A percentile compares a stretch with the other conserved stretches of the same genome.
phyloP scores from a whole-genome alignment of 2,113 vertebrate species.

The Tursiops truncatus region DNA sequence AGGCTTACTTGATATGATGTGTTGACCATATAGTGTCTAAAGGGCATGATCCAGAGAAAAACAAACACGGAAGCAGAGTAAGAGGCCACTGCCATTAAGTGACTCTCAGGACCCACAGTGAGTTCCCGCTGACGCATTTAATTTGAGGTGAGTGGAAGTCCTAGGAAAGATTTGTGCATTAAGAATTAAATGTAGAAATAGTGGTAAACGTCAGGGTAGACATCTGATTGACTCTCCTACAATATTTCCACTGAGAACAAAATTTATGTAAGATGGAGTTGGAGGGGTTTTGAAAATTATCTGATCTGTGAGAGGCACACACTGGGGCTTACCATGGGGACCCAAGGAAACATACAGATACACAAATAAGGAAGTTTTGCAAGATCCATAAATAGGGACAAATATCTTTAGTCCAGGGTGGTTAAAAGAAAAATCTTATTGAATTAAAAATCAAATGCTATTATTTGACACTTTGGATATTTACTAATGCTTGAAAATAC shows the following conservation, averaged over 20 bases:
- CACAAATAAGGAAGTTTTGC: neutral
- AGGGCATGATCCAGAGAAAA: neutral
- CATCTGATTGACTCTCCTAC: constrained; percentile 43
- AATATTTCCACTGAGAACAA: constrained; percentile 61
- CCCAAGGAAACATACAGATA: neutral
- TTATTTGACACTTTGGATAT: neutral
- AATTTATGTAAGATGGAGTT: constrained; percentile 48
- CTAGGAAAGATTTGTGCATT: neutral
- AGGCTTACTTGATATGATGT: neutral
- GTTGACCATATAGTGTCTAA: neutral
- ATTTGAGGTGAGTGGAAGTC: neutral
- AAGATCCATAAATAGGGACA: constrained; percentile 39
- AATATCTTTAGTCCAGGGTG: neutral
- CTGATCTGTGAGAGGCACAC: constrained; percentile 1
- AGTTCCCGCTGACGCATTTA: neutral
- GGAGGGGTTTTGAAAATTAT: constrained; percentile 62
- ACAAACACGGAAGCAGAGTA: neutral
- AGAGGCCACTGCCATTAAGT: neutral
- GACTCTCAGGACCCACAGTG: neutral
- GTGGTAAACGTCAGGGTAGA: neutral
- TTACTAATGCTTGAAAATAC: constrained; percentile 1
- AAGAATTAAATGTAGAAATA: constrained; percentile 30
- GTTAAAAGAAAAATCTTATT: neutral
- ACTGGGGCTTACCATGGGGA: neutral
- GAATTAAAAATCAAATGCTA: constrained; percentile 24